Evolutionary conservation across 2,113 vertebrate genomes (phyloP), one percentile per base, ranked within the genome.

Genomic region (Monopterus albus): DNA sequence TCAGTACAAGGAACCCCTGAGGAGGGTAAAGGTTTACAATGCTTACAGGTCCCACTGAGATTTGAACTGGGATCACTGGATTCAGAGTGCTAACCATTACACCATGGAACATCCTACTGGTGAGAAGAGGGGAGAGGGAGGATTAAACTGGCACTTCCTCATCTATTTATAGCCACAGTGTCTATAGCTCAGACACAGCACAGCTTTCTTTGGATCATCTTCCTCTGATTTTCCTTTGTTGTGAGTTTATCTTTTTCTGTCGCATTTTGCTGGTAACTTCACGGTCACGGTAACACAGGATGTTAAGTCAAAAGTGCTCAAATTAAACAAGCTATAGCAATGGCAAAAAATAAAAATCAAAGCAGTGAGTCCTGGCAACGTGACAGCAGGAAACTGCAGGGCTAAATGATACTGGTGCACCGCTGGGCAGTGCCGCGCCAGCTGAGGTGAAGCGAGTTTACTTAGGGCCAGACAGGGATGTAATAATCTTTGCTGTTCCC

Each of bases 61-160:
- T 89, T 93, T 93, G 92, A 93, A 92, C 88, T 93, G 83, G 62
- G 90, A 93, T 93, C 78, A 69, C 91, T 90, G 89, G 92, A 94
- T 94, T 93, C 92, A 94, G 89, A 94, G 92, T 93, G 93, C 92
- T 93, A 93, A 93, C 93, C 91, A 93, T 90, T 90, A 90, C 88
- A 88, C 88, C 87, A 89, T 87, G 59, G 85, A 88, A 90, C 83
- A 82, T 1, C 12, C 5, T 45, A 0, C 1, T 0, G 0, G 0
- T 0, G 0, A 0, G 0, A 0, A 0, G 0, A 1, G 2, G 1
- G 25, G 12, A 4, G 49, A 26, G 31, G 3, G 2, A 0, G 0
- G 0, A 0, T 9, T 20, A 8, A 40, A 10, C 9, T 29, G 0
- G 1, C 26, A 50, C 28, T 18, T 50, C 40, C 7, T 0, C 29